phyloP scores from a whole-genome alignment of 2,888 invertebrate genomes.

The Agrochola lota region DNA sequence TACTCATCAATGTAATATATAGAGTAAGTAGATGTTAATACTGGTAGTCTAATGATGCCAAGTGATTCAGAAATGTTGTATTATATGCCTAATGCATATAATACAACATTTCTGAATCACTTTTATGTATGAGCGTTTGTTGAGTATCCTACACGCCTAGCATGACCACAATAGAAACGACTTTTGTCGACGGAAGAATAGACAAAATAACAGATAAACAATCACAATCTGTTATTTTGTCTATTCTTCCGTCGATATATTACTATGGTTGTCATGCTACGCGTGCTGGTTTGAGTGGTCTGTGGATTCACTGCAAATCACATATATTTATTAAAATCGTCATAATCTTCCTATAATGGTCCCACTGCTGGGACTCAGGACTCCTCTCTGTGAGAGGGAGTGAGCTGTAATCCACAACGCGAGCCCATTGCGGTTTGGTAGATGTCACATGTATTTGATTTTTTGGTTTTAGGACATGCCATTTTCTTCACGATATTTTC shows the following conservation, averaged over 20 bases:
- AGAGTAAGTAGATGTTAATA: slow-evolving; percentile 15
- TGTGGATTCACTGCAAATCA: slow-evolving; percentile 11
- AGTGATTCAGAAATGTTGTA: slow-evolving; percentile 40
- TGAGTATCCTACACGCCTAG: background rate
- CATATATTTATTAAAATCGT: too few species aligned
- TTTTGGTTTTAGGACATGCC: too few species aligned
- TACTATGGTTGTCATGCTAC: too few species aligned
- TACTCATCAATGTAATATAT: slow-evolving; percentile 37
- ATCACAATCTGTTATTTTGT: too few species aligned
- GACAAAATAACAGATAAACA: too few species aligned
- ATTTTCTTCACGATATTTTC: background rate
- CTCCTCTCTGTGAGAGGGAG: background rate
- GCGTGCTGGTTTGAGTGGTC: background rate
- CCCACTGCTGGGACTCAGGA: background rate
- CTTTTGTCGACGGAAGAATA: too few species aligned
- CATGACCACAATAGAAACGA: too few species aligned
- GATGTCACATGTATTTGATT: too few species aligned
- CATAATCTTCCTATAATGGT: background rate
- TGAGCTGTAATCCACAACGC: background rate
- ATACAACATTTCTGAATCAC: too few species aligned
- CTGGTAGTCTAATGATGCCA: background rate
- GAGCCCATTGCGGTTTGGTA: background rate
- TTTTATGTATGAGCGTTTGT: slow-evolving; percentile 17
- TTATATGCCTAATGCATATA: too few species aligned
- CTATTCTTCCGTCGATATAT: too few species aligned